Evolutionary conservation across 2,888 invertebrate genomes (phyloP).

Genomic region (Ceraclea dissimilis): DNA sequence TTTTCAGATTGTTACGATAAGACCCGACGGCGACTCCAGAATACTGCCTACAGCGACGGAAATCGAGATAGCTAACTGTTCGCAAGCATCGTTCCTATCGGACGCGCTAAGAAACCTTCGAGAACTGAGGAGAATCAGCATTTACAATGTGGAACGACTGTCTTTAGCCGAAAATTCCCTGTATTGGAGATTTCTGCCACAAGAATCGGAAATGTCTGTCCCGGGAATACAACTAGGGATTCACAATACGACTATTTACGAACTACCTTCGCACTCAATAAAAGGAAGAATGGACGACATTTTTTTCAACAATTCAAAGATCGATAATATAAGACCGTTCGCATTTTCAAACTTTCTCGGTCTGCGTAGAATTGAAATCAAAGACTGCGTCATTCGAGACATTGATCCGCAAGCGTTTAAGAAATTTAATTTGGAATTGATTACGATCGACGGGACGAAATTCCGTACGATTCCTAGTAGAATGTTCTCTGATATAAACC

Average conservation of each 20-base stretch:
- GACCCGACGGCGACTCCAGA: conserved; percentile 45
- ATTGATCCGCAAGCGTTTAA: conserved; percentile 70
- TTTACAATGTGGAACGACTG: conserved; percentile 56
- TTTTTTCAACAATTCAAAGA: conserved; percentile 52
- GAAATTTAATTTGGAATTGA: conserved; percentile 62
- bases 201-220: conserved; percentile 32
- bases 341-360: conserved; percentile 67
- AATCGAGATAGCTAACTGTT: conserved; percentile 62
- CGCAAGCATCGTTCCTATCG: conserved; percentile 48
- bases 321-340: conserved; percentile 59
- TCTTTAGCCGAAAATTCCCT: conserved; percentile 55
- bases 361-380: conserved; percentile 56
- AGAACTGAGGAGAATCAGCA: conserved; percentile 54
- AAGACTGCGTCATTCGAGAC: conserved; percentile 50
- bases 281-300: conserved; percentile 66
- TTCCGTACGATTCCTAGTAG: conserved; percentile 60
- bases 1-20: conserved; percentile 52
- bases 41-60: conserved; percentile 47
- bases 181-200: conserved; percentile 46
- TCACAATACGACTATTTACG: conserved; percentile 44
- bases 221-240: conserved; percentile 43
- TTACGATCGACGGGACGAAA: conserved; percentile 55
- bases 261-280: conserved; percentile 55
- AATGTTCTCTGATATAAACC: conserved; percentile 65
- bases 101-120: conserved; percentile 53